Base-by-base conservation (phyloP, 2,113 vertebrate genomes). In the Phalacrocorax carbo region DNA sequence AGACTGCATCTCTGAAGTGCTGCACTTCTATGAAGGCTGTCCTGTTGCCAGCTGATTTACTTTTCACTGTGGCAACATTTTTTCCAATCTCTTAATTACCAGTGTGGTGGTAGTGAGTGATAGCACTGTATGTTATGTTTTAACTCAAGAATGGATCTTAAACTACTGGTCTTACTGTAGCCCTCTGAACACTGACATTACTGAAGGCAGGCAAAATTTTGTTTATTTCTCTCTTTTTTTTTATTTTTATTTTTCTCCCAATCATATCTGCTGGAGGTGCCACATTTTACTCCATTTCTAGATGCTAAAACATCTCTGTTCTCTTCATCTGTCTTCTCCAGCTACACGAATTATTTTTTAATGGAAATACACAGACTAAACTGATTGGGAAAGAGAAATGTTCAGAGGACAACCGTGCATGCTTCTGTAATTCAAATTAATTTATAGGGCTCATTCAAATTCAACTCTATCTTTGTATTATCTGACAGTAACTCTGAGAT, bases 381-480 rank as follows among this genome's bases (percentile, higher is more conserved):
- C 36, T 85, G 66, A 44, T 46, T 61, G 73, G 40, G 70, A 87
- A 94, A 72, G 38, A 55, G 66, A 68, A 94, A 61, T 40, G 36
- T 82, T 97, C 81, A 61, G 83, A 90, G 25, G n/a, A 91, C 1
- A 38, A 48, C 49, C 54, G 48, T 46, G 49, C 34, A 82, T 60
- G 40, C 27, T 86, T 93, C 88, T 77, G 42, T 79, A 86, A 92
- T 84, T 73, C 49, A 92, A 91, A 89, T 90, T 93, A 93, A 77
- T 82, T 92, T 96, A 90, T 73, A 81, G 38, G 15, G 14, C 38
- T 90, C 88, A 92, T 94, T 96, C 90, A 93, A 89, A 94, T 94
- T 90, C 86, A 93, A 1, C 36, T 82, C 85, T 78, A 81, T 69
- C 49, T 90, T 80, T 51, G 11, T 34, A 64, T 92, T 93, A 88